phyloP scores from a whole-genome alignment of 2,797 vertebrate genomes.

The Pempheris klunzingeri region DNA sequence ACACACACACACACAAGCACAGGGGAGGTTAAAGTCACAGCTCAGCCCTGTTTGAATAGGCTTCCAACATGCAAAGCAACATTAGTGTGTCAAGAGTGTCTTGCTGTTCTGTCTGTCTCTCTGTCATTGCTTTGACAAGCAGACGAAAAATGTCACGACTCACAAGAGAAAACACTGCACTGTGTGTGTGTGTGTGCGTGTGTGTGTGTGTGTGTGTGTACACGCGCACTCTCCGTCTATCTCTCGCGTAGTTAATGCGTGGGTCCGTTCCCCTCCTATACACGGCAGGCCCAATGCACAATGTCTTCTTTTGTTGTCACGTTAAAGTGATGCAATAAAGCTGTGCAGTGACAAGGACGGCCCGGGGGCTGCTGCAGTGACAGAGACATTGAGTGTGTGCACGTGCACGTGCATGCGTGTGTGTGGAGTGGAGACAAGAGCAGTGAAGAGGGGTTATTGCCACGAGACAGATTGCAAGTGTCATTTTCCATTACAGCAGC shows the following conservation, averaged over 20 bases:
- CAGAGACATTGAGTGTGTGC: constrained; percentile 60
- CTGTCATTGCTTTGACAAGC: constrained; percentile 81
- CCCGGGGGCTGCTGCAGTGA: constrained; percentile 73
- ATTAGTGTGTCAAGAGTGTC: constrained; percentile 84
- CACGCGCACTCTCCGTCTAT: constrained; percentile 20
- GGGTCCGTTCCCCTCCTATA: constrained; percentile 70
- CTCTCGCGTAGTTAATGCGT: constrained; percentile 77
- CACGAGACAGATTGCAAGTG: constrained; percentile 90
- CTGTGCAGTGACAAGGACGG: constrained; percentile 83
- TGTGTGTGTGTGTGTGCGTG: constrained; percentile 52
- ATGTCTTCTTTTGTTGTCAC: constrained; percentile 86
- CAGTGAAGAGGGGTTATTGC: constrained; percentile 85
- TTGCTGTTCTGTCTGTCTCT: constrained; percentile 73
- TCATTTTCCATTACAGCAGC: constrained; percentile 88
- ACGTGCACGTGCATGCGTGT: neutral
- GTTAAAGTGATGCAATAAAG: constrained; percentile 88
- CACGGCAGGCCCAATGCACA: constrained; percentile 72
- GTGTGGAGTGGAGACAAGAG: constrained; percentile 70
- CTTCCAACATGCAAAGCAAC: constrained; percentile 85
- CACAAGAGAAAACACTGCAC: constrained; percentile 72
- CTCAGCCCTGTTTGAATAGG: constrained; percentile 77
- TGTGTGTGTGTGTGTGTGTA: constrained; percentile 55
- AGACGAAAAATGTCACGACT: constrained; percentile 81
- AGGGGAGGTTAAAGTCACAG: constrained; percentile 68
- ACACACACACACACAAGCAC: constrained; percentile 17